Evolutionary conservation across 2,113 vertebrate genomes (phyloP).

Genomic region (Neogale vison): DNA sequence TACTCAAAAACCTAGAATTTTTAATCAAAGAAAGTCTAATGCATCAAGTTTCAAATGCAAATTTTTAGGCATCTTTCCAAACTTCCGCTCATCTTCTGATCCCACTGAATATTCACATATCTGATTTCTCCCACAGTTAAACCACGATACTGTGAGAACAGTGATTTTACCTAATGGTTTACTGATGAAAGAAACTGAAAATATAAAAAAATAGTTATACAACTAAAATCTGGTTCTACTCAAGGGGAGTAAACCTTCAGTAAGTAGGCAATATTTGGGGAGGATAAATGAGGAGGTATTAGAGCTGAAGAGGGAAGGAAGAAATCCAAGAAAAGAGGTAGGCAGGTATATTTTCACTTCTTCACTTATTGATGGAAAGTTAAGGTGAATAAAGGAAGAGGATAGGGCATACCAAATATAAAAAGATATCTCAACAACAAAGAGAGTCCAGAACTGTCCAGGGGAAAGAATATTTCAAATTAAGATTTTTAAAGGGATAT

Average conservation of each 20-base stretch:
- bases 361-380: not conserved
- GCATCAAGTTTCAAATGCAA: constrained; percentile 49
- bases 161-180: constrained; percentile 56
- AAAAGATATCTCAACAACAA: not conserved
- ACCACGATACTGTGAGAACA: constrained; percentile 6
- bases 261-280: not conserved
- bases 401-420: not conserved
- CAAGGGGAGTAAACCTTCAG: not conserved
- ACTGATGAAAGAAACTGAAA: constrained; percentile 53
- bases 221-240: not conserved
- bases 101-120: constrained; percentile 49
- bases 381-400: not conserved
- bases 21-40: constrained; percentile 62
- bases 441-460: not conserved
- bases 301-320: not conserved
- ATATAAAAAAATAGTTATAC: not conserved
- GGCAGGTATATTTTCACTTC: not conserved
- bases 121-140: constrained; percentile 61
- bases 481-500: not conserved
- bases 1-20: constrained; percentile 48
- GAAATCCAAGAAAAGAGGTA: not conserved
- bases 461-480: constrained; percentile 6
- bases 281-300: not conserved
- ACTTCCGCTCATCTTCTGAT: constrained; percentile 63
- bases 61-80: constrained; percentile 59